phyloP scores from a whole-genome alignment of 1,140 invertebrate genomes.

The Zophobas atratus region DNA sequence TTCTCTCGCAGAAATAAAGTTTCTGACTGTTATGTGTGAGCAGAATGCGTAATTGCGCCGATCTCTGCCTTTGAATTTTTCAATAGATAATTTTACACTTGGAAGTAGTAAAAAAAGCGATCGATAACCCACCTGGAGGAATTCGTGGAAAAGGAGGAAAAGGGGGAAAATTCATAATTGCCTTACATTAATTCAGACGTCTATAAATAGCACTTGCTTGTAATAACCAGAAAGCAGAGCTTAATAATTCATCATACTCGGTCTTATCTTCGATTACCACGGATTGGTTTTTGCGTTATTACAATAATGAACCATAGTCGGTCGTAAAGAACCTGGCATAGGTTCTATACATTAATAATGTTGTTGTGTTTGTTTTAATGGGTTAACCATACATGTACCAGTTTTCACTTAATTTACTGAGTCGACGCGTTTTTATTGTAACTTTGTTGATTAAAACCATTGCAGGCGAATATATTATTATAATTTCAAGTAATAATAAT shows the following conservation, averaged over 20 bases:
- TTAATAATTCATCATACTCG: conserved; percentile 34
- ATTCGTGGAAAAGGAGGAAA: not conserved
- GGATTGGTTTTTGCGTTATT: conserved; percentile 35
- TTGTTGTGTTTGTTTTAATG: conserved; percentile 21
- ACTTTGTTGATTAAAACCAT: not conserved
- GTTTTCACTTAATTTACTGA: conserved; percentile 25
- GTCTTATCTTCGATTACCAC: conserved; percentile 41
- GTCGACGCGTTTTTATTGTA: not conserved
- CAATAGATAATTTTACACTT: conserved; percentile 36
- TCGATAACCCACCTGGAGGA: conserved; percentile 1
- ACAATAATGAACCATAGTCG: conserved; percentile 32
- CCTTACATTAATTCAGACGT: conserved; percentile 16
- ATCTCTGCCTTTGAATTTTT: conserved; percentile 12
- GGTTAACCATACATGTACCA: conserved; percentile 8
- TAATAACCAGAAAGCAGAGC: conserved; percentile 21
- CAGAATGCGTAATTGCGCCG: conserved; percentile 16
- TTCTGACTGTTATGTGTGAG: conserved; percentile 1
- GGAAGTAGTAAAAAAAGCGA: conserved; percentile 13
- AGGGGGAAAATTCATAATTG: conserved; percentile 20
- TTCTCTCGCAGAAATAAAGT: conserved; percentile 23
- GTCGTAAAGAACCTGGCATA: conserved; percentile 7
- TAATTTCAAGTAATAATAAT: not conserved
- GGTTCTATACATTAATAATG: conserved; percentile 15
- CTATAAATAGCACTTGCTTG: conserved; percentile 10
- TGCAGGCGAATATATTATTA: not conserved